These are phyloP conservation scores for Antechinus flavipes DNA, from an alignment of 2,113 vertebrate species.

Conservation along the genomic window DNA sequence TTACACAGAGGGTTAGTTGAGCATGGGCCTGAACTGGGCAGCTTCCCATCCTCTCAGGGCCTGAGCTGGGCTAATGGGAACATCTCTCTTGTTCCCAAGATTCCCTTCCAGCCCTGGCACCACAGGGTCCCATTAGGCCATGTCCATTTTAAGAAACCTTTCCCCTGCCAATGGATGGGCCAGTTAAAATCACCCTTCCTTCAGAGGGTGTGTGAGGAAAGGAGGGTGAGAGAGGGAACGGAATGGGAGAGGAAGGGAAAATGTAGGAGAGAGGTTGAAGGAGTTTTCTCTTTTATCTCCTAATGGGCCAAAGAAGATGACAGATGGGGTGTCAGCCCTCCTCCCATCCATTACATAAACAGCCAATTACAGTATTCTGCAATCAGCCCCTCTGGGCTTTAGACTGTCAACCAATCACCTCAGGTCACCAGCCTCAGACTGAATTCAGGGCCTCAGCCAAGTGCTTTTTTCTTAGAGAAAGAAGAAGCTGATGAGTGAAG, in stretches of 20 bases:
- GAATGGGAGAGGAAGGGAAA: neutral
- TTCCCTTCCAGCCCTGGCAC: neutral
- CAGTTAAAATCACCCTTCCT: neutral
- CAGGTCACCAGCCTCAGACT: neutral
- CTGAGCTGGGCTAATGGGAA: neutral
- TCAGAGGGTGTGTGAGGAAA: neutral
- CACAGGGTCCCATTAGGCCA: neutral
- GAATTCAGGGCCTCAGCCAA: neutral
- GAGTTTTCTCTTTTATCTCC: conserved; percentile 16
- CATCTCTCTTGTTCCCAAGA: neutral
- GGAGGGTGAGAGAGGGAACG: neutral
- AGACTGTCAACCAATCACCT: neutral
- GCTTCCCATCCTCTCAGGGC: neutral
- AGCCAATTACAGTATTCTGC: neutral
- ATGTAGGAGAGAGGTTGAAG: neutral
- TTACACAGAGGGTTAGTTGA: neutral
- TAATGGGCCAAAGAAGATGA: conserved; percentile 6
- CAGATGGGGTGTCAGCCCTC: neutral
- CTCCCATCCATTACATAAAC: conserved; percentile 5
- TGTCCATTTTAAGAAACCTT: neutral
- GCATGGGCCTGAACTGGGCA: neutral
- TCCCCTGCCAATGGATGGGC: neutral
- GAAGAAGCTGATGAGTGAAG: neutral
- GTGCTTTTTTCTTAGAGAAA: neutral
- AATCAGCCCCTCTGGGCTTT: neutral